A percentile compares a stretch with the other conserved stretches of the same genome.
Evolutionary conservation across 2,888 invertebrate species (phyloP).

Genomic region (Agriopis marginaria): DNA sequence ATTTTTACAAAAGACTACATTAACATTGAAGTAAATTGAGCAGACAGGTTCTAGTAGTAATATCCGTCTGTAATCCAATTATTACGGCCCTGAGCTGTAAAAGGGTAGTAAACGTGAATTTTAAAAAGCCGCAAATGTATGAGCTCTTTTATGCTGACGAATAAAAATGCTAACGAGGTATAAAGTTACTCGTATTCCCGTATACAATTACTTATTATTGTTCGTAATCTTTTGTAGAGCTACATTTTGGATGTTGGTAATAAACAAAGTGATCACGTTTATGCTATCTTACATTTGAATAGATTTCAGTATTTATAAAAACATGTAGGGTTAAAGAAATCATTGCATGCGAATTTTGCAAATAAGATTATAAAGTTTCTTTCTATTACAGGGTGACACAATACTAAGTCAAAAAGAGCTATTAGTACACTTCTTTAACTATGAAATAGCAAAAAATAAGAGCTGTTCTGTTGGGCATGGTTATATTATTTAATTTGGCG

Average conservation of each 20-base stretch:
- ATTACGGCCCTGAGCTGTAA: conserved; percentile 43
- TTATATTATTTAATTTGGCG: too few relatives aligned
- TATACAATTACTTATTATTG: conserved; percentile 14
- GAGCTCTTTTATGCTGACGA: conserved; percentile 47
- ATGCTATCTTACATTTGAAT: too few relatives aligned
- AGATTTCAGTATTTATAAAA: too few relatives aligned
- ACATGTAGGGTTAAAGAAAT: too few relatives aligned
- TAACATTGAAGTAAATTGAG: not conserved
- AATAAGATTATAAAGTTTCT: too few relatives aligned
- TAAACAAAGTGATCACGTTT: not conserved
- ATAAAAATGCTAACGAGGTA: conserved; percentile 46
- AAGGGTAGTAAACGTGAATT: conserved; percentile 44
- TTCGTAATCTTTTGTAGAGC: conserved; percentile 4
- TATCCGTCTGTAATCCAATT: conserved; percentile 9
- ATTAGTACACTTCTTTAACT: too few relatives aligned
- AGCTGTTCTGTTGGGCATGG: too few relatives aligned
- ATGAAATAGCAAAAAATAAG: too few relatives aligned
- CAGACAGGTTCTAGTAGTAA: not conserved
- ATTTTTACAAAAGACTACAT: too few relatives aligned
- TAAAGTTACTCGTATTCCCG: conserved; percentile 23
- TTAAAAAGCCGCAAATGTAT: conserved; percentile 43
- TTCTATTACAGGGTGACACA: too few relatives aligned
- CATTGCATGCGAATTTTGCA: too few relatives aligned
- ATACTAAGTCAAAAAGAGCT: too few relatives aligned
- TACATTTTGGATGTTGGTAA: not conserved